These are phyloP conservation scores for Drosophila aff. DNA, from an alignment of 1,140 invertebrate species.

Conservation along the genomic window DNA sequence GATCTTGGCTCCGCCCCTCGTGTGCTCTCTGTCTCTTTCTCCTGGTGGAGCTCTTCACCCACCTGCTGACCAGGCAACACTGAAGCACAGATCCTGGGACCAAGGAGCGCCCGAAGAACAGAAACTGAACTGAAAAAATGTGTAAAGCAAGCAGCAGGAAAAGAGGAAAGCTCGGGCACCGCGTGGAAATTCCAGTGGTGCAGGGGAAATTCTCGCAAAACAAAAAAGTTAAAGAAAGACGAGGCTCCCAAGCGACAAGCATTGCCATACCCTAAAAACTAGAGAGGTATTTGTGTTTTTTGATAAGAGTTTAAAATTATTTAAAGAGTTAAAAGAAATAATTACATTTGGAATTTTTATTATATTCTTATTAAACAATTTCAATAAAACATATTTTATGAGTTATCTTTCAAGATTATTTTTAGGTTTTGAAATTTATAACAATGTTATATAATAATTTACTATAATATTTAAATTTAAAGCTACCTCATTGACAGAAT, in stretches of 20 bases:
- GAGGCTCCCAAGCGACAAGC: slow-evolving; percentile 15
- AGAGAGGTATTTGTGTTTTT: background rate
- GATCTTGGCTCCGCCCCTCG: slow-evolving; percentile 36
- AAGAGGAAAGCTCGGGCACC: slow-evolving; percentile 1
- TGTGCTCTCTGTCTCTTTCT: background rate
- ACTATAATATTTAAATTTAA: background rate
- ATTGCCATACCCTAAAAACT: slow-evolving; percentile 19
- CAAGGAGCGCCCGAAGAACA: background rate
- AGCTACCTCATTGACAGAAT: too few relatives aligned
- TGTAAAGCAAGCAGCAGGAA: background rate
- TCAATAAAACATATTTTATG: too few relatives aligned
- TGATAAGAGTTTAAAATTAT: background rate
- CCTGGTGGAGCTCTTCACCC: slow-evolving; percentile 23
- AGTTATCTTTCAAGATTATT: too few relatives aligned
- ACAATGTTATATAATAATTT: background rate
- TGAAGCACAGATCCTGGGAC: slow-evolving; percentile 29
- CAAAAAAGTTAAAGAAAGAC: background rate
- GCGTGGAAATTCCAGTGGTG: slow-evolving; percentile 51
- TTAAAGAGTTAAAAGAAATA: too few relatives aligned
- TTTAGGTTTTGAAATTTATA: background rate
- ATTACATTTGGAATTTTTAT: background rate
- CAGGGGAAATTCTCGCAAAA: slow-evolving; percentile 32
- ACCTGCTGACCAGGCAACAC: slow-evolving; percentile 60
- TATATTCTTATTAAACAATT: too few relatives aligned
- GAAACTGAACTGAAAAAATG: background rate